A percentile compares a stretch with the other conserved stretches of the same genome.
Evolutionary conservation across 2,888 invertebrate genomes (phyloP).

Genomic region (Chrysolina haemoptera): DNA sequence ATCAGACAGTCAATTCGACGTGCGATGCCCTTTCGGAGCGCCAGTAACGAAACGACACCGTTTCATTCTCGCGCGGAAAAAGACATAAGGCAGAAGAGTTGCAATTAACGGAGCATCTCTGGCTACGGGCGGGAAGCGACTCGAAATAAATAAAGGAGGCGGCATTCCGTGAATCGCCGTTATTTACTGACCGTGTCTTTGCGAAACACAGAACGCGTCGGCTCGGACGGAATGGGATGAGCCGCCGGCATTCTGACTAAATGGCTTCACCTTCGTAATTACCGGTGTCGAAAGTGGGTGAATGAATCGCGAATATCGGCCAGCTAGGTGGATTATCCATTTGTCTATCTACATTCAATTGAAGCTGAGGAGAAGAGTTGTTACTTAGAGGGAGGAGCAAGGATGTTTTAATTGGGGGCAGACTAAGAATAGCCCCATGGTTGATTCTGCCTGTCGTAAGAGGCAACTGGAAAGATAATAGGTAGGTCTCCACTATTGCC

Average conservation of each 20-base stretch:
- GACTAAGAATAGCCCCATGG: too few species aligned
- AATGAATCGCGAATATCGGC: too few species aligned
- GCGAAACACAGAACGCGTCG: conserved; percentile 1
- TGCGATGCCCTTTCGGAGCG: background rate
- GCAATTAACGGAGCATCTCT: conserved; percentile 20
- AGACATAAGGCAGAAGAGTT: conserved; percentile 5
- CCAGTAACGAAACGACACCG: background rate
- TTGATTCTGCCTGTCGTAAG: too few species aligned
- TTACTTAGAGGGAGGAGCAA: too few species aligned
- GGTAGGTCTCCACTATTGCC: too few species aligned
- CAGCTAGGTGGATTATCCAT: too few species aligned
- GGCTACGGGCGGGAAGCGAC: background rate
- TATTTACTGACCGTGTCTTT: conserved; percentile 47
- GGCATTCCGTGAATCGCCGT: conserved; percentile 48
- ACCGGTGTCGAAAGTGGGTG: background rate
- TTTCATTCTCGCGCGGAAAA: background rate
- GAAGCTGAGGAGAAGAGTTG: too few species aligned
- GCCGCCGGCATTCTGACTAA: background rate
- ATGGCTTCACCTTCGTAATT: background rate
- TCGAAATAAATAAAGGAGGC: conserved; percentile 52
- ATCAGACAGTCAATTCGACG: conserved; percentile 8
- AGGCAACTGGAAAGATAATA: too few species aligned
- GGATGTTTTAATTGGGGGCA: too few species aligned
- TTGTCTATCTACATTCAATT: too few species aligned
- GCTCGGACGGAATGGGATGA: background rate